Conservation (phyloP, 2,113 vertebrate genomes). For the Trichomycterus rosablanca region DNA sequence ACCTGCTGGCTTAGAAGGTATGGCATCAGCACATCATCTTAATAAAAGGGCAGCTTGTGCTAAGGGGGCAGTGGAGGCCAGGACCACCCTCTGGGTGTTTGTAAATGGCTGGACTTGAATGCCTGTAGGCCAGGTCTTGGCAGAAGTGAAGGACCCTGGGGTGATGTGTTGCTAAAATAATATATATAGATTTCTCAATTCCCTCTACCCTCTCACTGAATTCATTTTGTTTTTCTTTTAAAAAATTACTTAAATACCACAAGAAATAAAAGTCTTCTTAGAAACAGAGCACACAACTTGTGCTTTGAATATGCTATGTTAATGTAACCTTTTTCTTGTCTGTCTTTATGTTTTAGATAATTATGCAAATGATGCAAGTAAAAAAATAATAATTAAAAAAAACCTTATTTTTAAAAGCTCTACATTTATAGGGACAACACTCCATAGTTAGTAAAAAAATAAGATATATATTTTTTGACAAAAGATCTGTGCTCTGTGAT, state of each 20-base stretch:
- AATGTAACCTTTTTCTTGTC: conserved; percentile 71
- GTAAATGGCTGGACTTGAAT: conserved; percentile 53
- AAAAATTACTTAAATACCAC: conserved; percentile 1
- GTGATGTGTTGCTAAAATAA: conserved; percentile 17
- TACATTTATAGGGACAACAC: too few relatives aligned
- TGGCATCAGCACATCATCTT: conserved; percentile 49
- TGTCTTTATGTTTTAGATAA: too few relatives aligned
- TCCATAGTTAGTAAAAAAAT: too few relatives aligned
- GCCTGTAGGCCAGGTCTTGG: conserved; percentile 38
- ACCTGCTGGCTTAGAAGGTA: conserved; percentile 38
- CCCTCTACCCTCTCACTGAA: conserved; percentile 2
- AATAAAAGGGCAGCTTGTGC: conserved; percentile 56
- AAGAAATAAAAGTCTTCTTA: too few relatives aligned
- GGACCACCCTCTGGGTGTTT: conserved; percentile 57
- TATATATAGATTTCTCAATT: background rate
- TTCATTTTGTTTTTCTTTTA: conserved; percentile 20
- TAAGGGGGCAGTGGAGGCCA: conserved; percentile 52
- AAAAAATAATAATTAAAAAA: too few relatives aligned
- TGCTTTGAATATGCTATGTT: conserved; percentile 54
- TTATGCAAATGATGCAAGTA: too few relatives aligned
- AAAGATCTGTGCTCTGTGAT: too few relatives aligned
- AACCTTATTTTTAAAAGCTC: too few relatives aligned
- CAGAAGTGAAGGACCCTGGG: conserved; percentile 41
- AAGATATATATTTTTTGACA: too few relatives aligned
- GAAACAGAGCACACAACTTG: too few relatives aligned